These are phyloP conservation scores for Festucalex cinctus DNA, from an alignment of 2,113 vertebrate species.

Conservation along the genomic window DNA sequence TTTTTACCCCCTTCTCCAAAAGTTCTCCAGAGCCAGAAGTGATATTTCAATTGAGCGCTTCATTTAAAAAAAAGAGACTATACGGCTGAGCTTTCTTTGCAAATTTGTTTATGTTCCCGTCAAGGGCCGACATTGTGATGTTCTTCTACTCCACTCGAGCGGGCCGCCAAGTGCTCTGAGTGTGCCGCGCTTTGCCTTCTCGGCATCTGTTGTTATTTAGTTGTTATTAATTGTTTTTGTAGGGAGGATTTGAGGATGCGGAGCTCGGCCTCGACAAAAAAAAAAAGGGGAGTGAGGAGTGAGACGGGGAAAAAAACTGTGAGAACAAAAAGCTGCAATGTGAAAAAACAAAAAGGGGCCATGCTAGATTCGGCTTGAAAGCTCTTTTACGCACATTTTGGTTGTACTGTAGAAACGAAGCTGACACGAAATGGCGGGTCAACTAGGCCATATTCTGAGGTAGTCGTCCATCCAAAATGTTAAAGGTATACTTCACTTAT, in stretches of 20 bases:
- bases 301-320: constrained; percentile 45
- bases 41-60: constrained; percentile 66
- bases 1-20: constrained; percentile 21
- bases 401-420: no score
- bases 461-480: no score
- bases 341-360: constrained; percentile 87
- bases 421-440: no score
- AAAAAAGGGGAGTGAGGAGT: constrained; percentile 44
- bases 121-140: constrained; percentile 32
- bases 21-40: constrained; percentile 59
- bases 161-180: background rate
- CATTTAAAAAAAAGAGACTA: constrained; percentile 54
- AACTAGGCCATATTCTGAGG: no score
- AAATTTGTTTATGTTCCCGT: constrained; percentile 52
- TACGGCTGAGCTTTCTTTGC: constrained; percentile 58
- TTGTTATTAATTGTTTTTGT: constrained; percentile 23
- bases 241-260: background rate
- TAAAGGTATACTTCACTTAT: no score
- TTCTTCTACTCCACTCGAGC: constrained; percentile 46
- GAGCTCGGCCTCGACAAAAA: constrained; percentile 20
- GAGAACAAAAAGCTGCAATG: constrained; percentile 88
- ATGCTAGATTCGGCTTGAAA: constrained; percentile 86
- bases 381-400: constrained; percentile 36
- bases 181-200: background rate
- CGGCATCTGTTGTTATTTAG: constrained; percentile 61